Evolutionary conservation across 35 echinoderm and acorn worm genomes (phyloP).

Genomic region (Lytechinus variegatus): DNA sequence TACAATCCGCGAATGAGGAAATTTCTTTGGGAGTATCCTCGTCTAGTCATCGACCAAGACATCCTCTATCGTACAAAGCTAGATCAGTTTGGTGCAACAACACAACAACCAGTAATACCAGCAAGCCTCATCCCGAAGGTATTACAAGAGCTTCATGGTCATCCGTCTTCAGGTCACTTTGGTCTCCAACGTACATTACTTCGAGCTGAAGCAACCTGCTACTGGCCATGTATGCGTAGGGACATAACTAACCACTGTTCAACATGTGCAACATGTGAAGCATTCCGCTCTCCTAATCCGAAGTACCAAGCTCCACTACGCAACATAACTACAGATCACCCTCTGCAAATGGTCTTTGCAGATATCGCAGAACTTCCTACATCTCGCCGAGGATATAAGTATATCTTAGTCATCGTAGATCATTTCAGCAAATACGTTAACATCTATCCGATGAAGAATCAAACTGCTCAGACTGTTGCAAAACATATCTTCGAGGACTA

Average conservation of each 20-base stretch:
- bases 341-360: conserved; percentile 15
- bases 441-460: conserved; percentile 29
- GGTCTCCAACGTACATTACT: neutral
- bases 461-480: conserved; percentile 43
- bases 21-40: neutral
- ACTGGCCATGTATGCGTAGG: neutral
- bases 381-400: neutral
- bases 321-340: conserved; percentile 8
- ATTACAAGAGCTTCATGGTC: conserved; percentile 13
- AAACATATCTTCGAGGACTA: conserved; percentile 45
- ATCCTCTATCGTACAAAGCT: neutral
- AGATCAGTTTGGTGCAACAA: neutral
- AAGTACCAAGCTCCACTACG: conserved; percentile 29
- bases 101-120: conserved; percentile 9
- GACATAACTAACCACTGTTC: neutral
- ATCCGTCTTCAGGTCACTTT: conserved; percentile 39
- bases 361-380: conserved; percentile 34
- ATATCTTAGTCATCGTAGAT: conserved; percentile 32
- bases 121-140: neutral
- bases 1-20: neutral
- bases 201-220: conserved; percentile 14
- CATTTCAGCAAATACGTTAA: conserved; percentile 31
- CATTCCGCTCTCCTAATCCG: neutral
- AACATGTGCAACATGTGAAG: neutral
- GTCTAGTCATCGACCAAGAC: neutral